A percentile compares a stretch with the other conserved stretches of the same genome.
phyloP scores from a whole-genome alignment of 1,140 invertebrate species.

The Leptopilina boulardi region DNA sequence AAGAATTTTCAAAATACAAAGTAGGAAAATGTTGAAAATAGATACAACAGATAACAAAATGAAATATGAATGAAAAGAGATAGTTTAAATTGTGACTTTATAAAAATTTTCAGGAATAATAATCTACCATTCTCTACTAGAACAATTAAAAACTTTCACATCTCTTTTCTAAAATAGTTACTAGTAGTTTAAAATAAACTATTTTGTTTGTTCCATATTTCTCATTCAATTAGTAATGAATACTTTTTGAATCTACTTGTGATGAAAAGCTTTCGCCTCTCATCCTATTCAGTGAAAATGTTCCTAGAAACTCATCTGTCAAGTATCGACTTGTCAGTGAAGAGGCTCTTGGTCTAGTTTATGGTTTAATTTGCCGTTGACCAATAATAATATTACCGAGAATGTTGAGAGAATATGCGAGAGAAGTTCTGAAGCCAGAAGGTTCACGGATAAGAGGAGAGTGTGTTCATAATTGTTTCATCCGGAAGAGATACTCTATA shows the following conservation, averaged over 20 bases:
- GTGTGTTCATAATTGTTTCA: slow-evolving; percentile 50
- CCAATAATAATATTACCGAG: slow-evolving; percentile 40
- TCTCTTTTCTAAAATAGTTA: no score
- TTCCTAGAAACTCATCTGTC: background rate
- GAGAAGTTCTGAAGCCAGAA: slow-evolving; percentile 34
- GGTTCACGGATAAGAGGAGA: slow-evolving; percentile 1
- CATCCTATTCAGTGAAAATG: background rate
- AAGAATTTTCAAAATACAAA: no score
- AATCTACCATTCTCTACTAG: no score
- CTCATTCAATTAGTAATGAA: background rate
- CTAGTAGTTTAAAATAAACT: no score
- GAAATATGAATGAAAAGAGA: no score
- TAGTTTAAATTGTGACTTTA: no score
- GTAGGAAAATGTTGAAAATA: no score
- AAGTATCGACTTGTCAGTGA: background rate
- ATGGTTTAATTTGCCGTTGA: slow-evolving; percentile 20
- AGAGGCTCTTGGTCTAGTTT: background rate
- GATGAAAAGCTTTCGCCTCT: background rate
- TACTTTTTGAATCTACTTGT: background rate
- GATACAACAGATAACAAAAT: no score
- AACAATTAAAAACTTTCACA: no score
- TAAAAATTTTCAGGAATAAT: no score
- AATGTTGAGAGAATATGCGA: no score
- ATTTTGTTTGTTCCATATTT: background rate
- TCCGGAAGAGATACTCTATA: slow-evolving; percentile 25